Evolutionary conservation across 2,888 invertebrate species (phyloP).

Genomic region (Electrophaes corylata): DNA sequence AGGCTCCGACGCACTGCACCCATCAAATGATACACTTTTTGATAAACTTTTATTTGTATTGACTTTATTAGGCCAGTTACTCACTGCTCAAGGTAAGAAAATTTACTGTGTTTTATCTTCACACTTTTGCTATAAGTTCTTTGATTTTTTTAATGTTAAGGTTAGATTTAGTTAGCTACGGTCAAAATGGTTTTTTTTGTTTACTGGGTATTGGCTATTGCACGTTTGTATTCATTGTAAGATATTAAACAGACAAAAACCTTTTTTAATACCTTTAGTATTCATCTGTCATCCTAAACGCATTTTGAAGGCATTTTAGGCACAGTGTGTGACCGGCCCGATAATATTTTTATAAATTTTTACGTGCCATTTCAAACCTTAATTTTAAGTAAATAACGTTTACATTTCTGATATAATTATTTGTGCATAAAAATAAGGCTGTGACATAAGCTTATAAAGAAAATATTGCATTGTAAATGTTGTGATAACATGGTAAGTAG

Average conservation of each 20-base stretch:
- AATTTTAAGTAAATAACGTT: conserved; percentile 67
- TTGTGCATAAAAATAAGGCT: conserved; percentile 7
- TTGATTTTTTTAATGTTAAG: conserved; percentile 27
- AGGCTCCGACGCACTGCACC: conserved; percentile 67
- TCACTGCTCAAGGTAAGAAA: conserved; percentile 20
- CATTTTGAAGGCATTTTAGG: background rate
- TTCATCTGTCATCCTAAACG: background rate
- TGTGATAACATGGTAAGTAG: too few relatives aligned
- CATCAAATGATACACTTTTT: conserved; percentile 57
- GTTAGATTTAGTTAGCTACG: conserved; percentile 31
- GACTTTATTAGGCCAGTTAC: conserved; percentile 33
- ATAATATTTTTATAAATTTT: conserved; percentile 30
- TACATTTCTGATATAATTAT: conserved; percentile 20
- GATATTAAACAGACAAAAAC: background rate
- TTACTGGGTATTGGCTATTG: conserved; percentile 17
- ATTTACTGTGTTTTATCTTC: conserved; percentile 17
- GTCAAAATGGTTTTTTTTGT: conserved; percentile 25
- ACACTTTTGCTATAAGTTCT: conserved; percentile 14
- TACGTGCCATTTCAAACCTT: conserved; percentile 43
- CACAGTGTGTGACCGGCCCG: conserved; percentile 25
- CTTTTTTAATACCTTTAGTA: background rate
- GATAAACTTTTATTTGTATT: conserved; percentile 38
- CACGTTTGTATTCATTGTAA: conserved; percentile 1
- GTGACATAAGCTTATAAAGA: background rate
- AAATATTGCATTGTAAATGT: background rate